Base-by-base conservation (phyloP, 2,797 vertebrate species). In the Otolemur crassicaudatus region DNA sequence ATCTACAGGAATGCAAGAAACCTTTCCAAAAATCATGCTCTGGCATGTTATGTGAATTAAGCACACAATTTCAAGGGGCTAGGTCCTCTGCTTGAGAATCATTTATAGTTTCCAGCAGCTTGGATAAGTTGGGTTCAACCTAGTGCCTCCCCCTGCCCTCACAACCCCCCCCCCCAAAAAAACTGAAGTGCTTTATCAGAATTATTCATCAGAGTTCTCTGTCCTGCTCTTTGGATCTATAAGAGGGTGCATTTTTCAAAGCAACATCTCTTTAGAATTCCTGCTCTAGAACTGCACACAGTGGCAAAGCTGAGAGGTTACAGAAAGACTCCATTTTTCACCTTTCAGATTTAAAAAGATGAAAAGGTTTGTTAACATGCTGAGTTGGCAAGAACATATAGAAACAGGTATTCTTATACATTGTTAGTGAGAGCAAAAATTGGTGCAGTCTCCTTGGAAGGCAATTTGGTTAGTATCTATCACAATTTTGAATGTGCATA, bases 1-100 rank as follows among this genome's bases (percentile, higher is more conserved):
- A 94, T 84, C 92, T 88, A 27, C 29, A 90, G 91, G 96, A 97
- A 94, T 93, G 73, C 17, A 23, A 58, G 84, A 60, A 37, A 20
- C 77, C 88, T 87, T 95, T 34, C 95, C 88, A 94, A 90, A 93
- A 92, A 40, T 87, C 91, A 19, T 85, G 96, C 73, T 90, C 53
- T 22, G 27, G 91, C 92, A 95, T 0, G 94, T 69, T 53, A 82
- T 10, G 2, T 53, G 76, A n/a, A 20, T 31, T 67, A 87, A 76
- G 63, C 63, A 43, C 31, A 12, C 1, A 8, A 11, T 72, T 90
- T 76, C 79, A 49, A 87, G 87, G 77, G 67, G 82, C 29, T 94
- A 13, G 19, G 87, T 49, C 22, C 72, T 87, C 67, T 91, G n/a
- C 80, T 60, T 58, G 89, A 93, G n/a, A 88, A 79, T 60, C 49